Base-by-base conservation (phyloP, 2,888 invertebrate species). In the Cheilosia pagana region DNA sequence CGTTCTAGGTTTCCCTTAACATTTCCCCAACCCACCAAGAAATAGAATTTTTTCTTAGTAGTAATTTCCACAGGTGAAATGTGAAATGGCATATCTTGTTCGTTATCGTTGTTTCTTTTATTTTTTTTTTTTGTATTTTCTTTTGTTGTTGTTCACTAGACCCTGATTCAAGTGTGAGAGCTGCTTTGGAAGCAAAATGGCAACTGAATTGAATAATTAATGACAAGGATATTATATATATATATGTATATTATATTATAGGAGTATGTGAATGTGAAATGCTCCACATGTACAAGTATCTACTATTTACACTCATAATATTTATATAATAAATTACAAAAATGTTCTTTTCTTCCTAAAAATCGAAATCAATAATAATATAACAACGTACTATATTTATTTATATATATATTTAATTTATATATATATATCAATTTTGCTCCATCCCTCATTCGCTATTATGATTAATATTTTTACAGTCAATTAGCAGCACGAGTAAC, bases 151-250 rank as follows among this genome's bases (percentile, higher is more conserved):
- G 8, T 28, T 53, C 70, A 25, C 76, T 74, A 59, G 52, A 50
- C 41, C 68, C 67, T 72, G 67, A 68, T 78, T 83, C 57, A 41
- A 62, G 50, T 50, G 50, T 21, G 63, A 62, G 45, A 48, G 65
- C 70, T 62, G 77, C 70, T 71, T 71, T 78, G 39, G 21, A 79
- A 83, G 79, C 78, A 52, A 79, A 83, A 83, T 83, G 83, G 83
- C 83, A 83, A 83, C 83, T 74, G 74, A 83, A 83, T 79, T 83
- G 74, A 72, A 72, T 76, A 68, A 72, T 74, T 74, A 78, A 83
- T 78, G 60, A 83, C 48, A 83, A 83, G 62, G 78, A 68, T 78
- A 57, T 8, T 25, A 25, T 3, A n/a, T n/a, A n/a, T n/a, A n/a
- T n/a, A 62, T 48, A 55, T 41, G 28, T 62, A 48, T 59, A 74